Evolutionary conservation across 2,113 vertebrate genomes (phyloP).

Genomic region (Neolamprologus sp.): DNA sequence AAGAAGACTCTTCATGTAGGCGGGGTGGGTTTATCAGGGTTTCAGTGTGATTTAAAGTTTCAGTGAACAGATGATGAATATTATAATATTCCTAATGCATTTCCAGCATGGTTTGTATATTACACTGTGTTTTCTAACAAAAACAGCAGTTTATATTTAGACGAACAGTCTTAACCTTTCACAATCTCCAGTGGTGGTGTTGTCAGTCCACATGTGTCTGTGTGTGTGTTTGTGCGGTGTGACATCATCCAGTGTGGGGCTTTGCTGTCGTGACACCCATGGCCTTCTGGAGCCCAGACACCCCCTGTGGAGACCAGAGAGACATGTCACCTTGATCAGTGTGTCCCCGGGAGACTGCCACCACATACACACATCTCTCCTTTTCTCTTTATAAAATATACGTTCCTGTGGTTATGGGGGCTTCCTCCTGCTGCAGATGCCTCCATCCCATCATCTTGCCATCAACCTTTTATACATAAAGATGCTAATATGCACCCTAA

Average conservation of each 20-base stretch:
- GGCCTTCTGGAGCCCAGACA: slow-evolving; percentile 54
- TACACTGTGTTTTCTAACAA: not conserved
- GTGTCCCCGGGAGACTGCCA: slow-evolving; percentile 7
- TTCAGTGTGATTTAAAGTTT: not conserved
- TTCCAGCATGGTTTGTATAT: not conserved
- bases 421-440: not conserved
- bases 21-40: not conserved
- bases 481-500: not conserved
- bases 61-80: not conserved
- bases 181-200: not conserved
- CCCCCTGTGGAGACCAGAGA: slow-evolving; percentile 47
- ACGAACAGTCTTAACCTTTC: slow-evolving; percentile 1
- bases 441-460: not conserved
- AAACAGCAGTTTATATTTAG: not conserved
- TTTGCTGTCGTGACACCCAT: slow-evolving; percentile 33
- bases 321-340: slow-evolving; percentile 51
- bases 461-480: not conserved
- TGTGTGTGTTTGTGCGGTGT: not conserved
- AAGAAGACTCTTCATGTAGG: not conserved
- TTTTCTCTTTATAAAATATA: not conserved
- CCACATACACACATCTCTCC: not conserved
- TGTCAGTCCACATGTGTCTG: not conserved
- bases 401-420: not conserved
- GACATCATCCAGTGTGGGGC: slow-evolving; percentile 33
- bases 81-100: not conserved